Evolutionary conservation across 2,113 vertebrate genomes (phyloP).

Genomic region (Patagioenas fasciata): DNA sequence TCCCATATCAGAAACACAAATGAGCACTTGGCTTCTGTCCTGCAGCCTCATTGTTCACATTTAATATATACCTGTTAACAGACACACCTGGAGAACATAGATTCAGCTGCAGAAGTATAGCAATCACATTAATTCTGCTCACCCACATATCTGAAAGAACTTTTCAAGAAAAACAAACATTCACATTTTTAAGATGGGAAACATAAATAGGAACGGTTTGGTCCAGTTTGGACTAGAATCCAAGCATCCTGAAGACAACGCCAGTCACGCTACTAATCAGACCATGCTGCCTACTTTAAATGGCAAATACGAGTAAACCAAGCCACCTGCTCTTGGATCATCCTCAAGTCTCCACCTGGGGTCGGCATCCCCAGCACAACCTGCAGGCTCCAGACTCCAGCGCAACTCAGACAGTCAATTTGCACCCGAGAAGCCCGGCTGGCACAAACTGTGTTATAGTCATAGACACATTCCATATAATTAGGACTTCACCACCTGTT

Average conservation of each 20-base stretch:
- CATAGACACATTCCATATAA: background rate
- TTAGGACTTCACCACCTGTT: conserved; percentile 47
- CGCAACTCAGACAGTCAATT: background rate
- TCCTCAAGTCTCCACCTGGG: background rate
- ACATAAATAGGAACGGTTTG: background rate
- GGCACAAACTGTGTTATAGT: conserved; percentile 3
- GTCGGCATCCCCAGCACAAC: background rate
- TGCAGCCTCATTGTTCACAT: background rate
- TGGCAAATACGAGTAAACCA: background rate
- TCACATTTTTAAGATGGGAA: background rate
- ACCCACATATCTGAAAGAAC: background rate
- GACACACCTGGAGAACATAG: background rate
- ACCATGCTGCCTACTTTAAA: background rate
- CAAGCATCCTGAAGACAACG: background rate
- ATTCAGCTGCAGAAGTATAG: background rate
- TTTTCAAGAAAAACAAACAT: background rate
- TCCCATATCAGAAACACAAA: background rate
- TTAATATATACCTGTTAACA: background rate
- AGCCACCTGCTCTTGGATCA: background rate
- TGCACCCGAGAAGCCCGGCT: background rate
- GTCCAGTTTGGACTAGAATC: background rate
- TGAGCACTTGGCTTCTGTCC: background rate
- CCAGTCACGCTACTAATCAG: background rate
- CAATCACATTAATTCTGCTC: background rate
- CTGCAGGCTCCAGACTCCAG: background rate